A percentile compares a stretch with the other conserved stretches of the same genome.
Conservation (phyloP, 2,797 vertebrate species). For the Sorex maritimensis region DNA sequence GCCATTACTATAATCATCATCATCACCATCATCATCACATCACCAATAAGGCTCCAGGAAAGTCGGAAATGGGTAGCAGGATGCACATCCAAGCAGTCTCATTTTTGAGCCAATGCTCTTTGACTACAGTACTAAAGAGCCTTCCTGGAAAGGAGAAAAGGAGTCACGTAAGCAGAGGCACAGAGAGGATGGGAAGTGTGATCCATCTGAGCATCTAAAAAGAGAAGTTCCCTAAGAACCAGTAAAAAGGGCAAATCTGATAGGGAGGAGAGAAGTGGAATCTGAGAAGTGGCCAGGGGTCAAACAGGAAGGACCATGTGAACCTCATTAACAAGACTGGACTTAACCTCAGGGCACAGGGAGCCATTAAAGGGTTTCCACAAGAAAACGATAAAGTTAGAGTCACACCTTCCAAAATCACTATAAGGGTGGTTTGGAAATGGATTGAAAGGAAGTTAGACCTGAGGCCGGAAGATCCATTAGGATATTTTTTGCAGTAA, state of each 20-base stretch:
- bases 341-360: not conserved
- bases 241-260: not conserved
- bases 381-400: conserved; percentile 17
- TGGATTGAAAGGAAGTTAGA: conserved; percentile 39
- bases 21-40: not conserved
- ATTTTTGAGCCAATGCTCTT: not conserved
- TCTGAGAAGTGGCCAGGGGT: not conserved
- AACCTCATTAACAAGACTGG: not conserved
- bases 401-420: conserved; percentile 19
- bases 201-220: conserved; percentile 13
- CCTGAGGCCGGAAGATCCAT: not conserved
- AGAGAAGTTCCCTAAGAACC: not conserved
- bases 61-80: not conserved
- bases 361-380: conserved; percentile 18
- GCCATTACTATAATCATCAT: not conserved
- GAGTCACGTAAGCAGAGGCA: not conserved
- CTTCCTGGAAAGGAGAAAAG: not conserved
- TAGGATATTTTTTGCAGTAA: conserved; percentile 12
- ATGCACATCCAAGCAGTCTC: not conserved
- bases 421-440: conserved; percentile 6
- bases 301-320: not conserved
- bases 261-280: not conserved
- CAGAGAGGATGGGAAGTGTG: not conserved
- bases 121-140: not conserved
- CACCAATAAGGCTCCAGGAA: not conserved